Evolutionary conservation across 1,140 invertebrate genomes (phyloP), one percentile per base, ranked within the genome.

Genomic region (Drosophila neocordata): DNA sequence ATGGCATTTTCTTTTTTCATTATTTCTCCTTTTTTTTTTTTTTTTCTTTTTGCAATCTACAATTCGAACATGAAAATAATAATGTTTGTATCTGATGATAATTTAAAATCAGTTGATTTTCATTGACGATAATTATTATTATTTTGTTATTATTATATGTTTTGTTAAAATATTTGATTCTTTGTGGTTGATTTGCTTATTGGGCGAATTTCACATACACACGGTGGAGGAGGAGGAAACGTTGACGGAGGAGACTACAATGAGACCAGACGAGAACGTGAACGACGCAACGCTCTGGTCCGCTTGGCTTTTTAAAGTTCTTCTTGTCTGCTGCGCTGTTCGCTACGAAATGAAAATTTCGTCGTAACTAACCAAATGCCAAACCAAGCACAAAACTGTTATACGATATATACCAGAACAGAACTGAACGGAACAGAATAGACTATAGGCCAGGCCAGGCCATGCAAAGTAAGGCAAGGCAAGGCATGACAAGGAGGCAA

Each of bases 311-410:
- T 18, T 60, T 56, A 60, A 66, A 66, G 37, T 41, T 61, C 72
- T 81, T 85, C 79, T 77, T 85, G 67, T 83, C 84, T 88, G 84
- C 61, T 83, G 77, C 79, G 79, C 84, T 81, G 83, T 88, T 83
- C 83, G 83, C 73, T 89, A 75, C 81, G 77, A 83, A 88, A 88
- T 88, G 83, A 88, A 88, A 88, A 88, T 84, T 48, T 89, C 84
- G 58, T 84, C 84, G 84, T 83, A 89, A 88, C 80, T 76, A 79
- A 62, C 73, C 68, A 63, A 77, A 72, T 37, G 63, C 53, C 53
- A 37, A 41, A 41, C 37, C 37, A 56, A 44, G 55, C 64, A 58
- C 35, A 76, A 69, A 75, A 87, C 82, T 88, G 84, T 83, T 88
- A 88, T 88, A 89, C 84, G 78, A 82, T 87, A 82, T 75, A 85